phyloP scores from a whole-genome alignment of 2,113 vertebrate genomes.

The Lepus europaeus region DNA sequence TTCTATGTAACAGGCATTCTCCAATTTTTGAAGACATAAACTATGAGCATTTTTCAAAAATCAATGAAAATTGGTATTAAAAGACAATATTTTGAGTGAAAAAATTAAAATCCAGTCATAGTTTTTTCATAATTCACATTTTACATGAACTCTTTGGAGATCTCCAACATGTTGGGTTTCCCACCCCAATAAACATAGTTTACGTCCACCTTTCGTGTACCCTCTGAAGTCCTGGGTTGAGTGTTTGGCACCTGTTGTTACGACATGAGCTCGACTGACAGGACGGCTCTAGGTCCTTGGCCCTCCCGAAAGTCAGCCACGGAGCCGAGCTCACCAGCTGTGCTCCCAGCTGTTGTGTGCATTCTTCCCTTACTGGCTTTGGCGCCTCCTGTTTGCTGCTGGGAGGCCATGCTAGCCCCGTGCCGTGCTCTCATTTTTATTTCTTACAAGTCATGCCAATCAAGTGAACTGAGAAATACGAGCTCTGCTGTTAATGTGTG shows the following conservation, averaged over 20 bases:
- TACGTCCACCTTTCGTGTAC: no score
- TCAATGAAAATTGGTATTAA: no score
- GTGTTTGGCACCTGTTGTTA: not conserved
- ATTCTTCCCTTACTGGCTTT: not conserved
- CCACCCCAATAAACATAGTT: no score
- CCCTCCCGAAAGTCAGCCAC: not conserved
- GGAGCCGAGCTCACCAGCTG: not conserved
- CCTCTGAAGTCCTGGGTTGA: not conserved
- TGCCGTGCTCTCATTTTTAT: not conserved
- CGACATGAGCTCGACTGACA: not conserved
- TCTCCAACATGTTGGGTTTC: no score
- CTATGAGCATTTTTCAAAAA: no score
- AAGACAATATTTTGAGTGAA: no score
- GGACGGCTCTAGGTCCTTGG: not conserved
- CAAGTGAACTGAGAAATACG: not conserved
- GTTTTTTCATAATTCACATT: no score
- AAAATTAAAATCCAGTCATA: no score
- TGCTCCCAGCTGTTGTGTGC: not conserved
- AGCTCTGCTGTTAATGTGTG: not conserved
- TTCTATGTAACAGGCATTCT: not conserved
- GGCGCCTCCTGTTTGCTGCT: not conserved
- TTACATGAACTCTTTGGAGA: no score
- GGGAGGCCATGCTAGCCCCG: not conserved
- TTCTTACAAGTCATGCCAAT: slow-evolving; percentile 8
- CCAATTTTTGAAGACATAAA: no score